Base-by-base conservation (phyloP, 1,140 invertebrate species). In the Orussus abietinus region DNA sequence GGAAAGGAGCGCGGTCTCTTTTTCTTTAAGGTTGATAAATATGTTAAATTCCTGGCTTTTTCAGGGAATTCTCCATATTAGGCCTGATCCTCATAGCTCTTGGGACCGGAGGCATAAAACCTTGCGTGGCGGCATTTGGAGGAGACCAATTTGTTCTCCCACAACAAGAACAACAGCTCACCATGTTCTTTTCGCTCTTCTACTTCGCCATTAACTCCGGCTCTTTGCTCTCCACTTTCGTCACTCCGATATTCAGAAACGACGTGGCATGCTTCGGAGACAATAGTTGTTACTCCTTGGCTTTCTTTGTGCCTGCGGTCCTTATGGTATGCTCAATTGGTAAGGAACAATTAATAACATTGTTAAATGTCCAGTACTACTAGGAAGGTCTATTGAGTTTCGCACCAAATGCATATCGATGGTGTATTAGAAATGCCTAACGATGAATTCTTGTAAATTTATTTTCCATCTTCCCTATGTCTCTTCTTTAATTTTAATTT, bases 41-140 rank as follows among this genome's bases (percentile, higher is more conserved):
- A n/a, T n/a, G n/a, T n/a, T n/a, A n/a, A n/a, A n/a, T n/a, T n/a
- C n/a, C n/a, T n/a, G n/a, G n/a, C 39, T 44, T 54, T 75, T 76
- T 17, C 74, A 88, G 84, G 51, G 74, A 69, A 43, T 78, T 90
- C 20, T 83, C 86, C 2, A 76, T 92, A 5, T 5, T 90, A n/a
- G 92, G 91, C 1, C 69, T 96, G 40, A 52, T 84, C 0, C 69
- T 95, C 10, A 92, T 96, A 49, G 91, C 91, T 2, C 39, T 94
- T 9, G 92, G 93, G 1, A 93, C 92, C 0, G 96, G 94, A 5
- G 92, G 96, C 2, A 98, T 99, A 56, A 99, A 99, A 64, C 94
- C 96, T 1, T 98, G 94, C 64, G 95, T 98, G 0, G 83, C 91
- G 0, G 89, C 96, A 0, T 98, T 99, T 68, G 96, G 96, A 12